A percentile compares a stretch with the other conserved stretches of the same genome.
Conservation (phyloP, 2,113 vertebrate genomes). For the Murina feae region DNA sequence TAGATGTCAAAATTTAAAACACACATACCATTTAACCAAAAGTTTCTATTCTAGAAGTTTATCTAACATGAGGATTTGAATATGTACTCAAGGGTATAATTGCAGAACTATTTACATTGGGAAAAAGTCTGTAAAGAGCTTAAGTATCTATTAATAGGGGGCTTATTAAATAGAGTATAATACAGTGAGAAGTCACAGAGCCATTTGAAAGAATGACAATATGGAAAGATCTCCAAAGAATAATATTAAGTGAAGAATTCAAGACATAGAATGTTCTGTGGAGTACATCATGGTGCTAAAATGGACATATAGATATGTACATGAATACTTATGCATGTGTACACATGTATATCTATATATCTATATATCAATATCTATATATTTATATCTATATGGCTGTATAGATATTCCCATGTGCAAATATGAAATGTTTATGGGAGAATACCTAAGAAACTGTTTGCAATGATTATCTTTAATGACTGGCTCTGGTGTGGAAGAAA, state of each 20-base stretch:
- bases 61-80: not conserved
- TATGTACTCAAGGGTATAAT: not conserved
- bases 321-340: not conserved
- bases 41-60: not conserved
- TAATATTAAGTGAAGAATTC: not conserved
- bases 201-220: not conserved
- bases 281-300: not conserved
- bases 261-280: not conserved
- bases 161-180: not conserved
- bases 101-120: not conserved
- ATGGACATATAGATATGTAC: not conserved
- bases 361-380: not conserved
- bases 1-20: slow-evolving; percentile 4
- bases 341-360: not conserved
- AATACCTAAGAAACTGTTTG: not conserved
- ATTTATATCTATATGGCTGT: not conserved
- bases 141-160: not conserved
- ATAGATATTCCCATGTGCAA: not conserved
- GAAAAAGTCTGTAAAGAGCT: not conserved
- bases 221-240: not conserved
- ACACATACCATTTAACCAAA: not conserved
- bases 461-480: not conserved
- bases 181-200: not conserved
- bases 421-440: not conserved
- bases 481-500: not conserved